These are phyloP conservation scores for Trichechus manatus DNA, from an alignment of 2,113 vertebrate species.

Conservation along the genomic window DNA sequence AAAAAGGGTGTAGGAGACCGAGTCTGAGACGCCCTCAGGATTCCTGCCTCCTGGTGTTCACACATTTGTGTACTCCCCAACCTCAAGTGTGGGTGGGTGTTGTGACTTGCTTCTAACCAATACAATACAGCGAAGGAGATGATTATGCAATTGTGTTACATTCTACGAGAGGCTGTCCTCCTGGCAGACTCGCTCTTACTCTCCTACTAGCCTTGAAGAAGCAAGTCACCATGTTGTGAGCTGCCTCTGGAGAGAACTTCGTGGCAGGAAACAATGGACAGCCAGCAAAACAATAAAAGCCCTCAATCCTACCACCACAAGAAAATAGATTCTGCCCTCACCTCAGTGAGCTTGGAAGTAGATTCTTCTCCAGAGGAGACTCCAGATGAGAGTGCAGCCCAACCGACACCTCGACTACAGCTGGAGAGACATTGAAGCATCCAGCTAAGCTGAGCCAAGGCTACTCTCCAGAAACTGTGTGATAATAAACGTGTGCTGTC, in stretches of 20 bases:
- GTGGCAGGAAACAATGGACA: not conserved
- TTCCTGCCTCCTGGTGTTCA: not conserved
- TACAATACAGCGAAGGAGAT: not conserved
- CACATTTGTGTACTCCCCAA: not conserved
- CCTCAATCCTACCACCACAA: not conserved
- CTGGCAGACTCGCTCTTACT: not conserved
- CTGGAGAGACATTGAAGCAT: not conserved
- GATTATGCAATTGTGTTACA: rapidly evolving
- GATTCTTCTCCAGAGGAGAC: not conserved
- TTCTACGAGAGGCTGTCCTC: not conserved
- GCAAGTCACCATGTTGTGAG: no score
- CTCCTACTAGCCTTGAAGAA: not conserved
- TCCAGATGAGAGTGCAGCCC: not conserved
- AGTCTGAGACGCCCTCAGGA: not conserved
- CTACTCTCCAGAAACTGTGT: not conserved
- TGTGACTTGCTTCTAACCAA: not conserved
- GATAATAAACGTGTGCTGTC: not conserved
- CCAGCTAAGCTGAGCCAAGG: no score
- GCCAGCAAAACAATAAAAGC: not conserved
- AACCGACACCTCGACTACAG: not conserved
- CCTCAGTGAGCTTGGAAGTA: not conserved
- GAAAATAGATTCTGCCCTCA: not conserved
- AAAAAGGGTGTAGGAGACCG: not conserved
- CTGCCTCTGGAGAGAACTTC: not conserved
- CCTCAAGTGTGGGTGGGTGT: not conserved